Evolutionary conservation across 2,113 vertebrate species (phyloP), one percentile per base, ranked within the genome.

Genomic region (Panthera leo): DNA sequence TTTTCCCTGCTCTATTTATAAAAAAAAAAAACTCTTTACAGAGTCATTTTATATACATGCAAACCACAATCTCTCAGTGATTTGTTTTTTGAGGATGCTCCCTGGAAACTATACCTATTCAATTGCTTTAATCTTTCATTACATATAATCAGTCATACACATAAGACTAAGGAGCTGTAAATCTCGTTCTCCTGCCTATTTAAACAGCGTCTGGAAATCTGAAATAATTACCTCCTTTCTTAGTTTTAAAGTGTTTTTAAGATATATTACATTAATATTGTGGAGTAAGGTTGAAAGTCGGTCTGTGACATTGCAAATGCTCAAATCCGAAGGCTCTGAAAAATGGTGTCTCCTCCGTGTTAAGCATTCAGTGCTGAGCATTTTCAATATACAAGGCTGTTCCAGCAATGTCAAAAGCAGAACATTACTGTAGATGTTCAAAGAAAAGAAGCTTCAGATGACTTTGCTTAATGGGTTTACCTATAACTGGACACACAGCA

Each of bases 101-200:
- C 75, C 55, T 92, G 31, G 83, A 96, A 90, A 97, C 96, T n/a
- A 36, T 58, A 92, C 70, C 95, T 63, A 51, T 98, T 97, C 95
- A 94, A 97, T 95, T 94, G 95, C 91, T 98, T 98, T 97, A 68
- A 94, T 97, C 96, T 97, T 96, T 97, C 96, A 96, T 39, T 39
- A 39, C 39, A 39, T 39, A 39, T 39, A 39, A 39, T 39, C 39
- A 39, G 39, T 97, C 96, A 96, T 55, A 55, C 6, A 58, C 39
- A 58, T 85, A 88, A 58, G 58, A 91, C 27, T 13, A 58, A 70
- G 61, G 42, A 97, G 94, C 82, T 96, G 88, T 19, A 68, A 75
- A 93, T 86, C 95, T 90, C 86, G 91, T 97, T 97, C 97, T 94
- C 48, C 89, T 97, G 75, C 92, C 91, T 84, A 58, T 86, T 95